A percentile compares a stretch with the other conserved stretches of the same genome.
Conservation (phyloP, 2,797 vertebrate species). For the Leuciscus waleckii region DNA sequence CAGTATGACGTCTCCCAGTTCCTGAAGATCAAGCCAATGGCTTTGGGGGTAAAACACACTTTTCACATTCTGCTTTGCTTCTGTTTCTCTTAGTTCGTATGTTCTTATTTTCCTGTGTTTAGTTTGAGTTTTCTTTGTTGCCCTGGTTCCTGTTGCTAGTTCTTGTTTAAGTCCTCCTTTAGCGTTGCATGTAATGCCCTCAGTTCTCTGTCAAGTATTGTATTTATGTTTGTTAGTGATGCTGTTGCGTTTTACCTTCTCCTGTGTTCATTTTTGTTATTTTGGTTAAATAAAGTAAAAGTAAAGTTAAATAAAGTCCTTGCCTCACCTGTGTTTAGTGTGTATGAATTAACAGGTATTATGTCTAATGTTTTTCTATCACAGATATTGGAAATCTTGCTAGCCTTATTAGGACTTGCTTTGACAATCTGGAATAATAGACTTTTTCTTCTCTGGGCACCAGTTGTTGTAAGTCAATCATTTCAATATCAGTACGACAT, state of each 20-base stretch:
- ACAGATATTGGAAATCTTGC: constrained; percentile 11
- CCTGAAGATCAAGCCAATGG: constrained; percentile 1
- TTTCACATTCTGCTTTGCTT: neutral
- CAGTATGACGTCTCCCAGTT: constrained; percentile 11
- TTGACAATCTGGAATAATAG: neutral
- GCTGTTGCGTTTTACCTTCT: neutral
- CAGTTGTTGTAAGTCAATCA: neutral
- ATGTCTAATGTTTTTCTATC: neutral
- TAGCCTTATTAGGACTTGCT: neutral
- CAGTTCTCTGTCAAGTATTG: neutral
- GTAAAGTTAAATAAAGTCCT: no score
- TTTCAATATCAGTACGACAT: neutral
- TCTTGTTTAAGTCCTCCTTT: neutral
- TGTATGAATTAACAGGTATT: neutral
- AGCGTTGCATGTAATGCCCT: neutral
- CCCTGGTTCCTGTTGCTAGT: neutral
- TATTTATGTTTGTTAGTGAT: neutral
- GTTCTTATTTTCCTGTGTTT: neutral
- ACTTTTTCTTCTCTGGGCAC: neutral
- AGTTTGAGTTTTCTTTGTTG: neutral
- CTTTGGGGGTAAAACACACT: constrained; percentile 19
- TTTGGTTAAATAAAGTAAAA: neutral
- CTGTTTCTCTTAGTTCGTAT: neutral
- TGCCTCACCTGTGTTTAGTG: neutral
- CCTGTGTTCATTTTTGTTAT: neutral